phyloP scores from a whole-genome alignment of 2,888 invertebrate genomes.

The Crematogaster levior region DNA sequence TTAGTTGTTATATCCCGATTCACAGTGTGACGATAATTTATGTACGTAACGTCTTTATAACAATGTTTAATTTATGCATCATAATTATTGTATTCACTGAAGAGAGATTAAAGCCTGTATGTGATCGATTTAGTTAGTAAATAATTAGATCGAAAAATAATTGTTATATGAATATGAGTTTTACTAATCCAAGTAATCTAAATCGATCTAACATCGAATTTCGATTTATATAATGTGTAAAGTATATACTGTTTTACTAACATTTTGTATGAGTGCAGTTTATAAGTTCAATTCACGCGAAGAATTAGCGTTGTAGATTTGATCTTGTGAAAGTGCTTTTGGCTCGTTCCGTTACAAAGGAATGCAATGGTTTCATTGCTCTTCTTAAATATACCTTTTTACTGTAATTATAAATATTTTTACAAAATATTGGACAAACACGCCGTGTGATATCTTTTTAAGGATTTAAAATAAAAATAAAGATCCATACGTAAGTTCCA shows the following conservation, averaged over 20 bases:
- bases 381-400: constrained; percentile 29
- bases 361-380: not conserved
- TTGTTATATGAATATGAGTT: not conserved
- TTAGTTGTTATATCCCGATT: constrained; percentile 28
- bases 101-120: not conserved
- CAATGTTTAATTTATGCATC: constrained; percentile 17
- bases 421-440: not conserved
- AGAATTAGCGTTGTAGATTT: not conserved
- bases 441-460: not conserved
- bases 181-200: not conserved
- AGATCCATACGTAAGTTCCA: constrained; percentile 50
- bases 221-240: not conserved
- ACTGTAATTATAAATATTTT: constrained; percentile 32
- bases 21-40: constrained; percentile 13
- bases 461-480: not conserved
- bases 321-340: not conserved
- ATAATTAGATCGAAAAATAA: constrained; percentile 4
- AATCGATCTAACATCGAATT: not conserved
- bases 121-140: constrained; percentile 7
- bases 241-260: constrained; percentile 13
- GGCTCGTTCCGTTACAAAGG: not conserved
- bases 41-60: constrained; percentile 2
- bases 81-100: constrained; percentile 11
- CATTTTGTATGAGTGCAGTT: not conserved
- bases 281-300: not conserved